Percentiles rank a stretch among this genome's conserved stretches.
Evolutionary conservation across 2,888 invertebrate genomes (phyloP).

Genomic region (Brachyptera putata): DNA sequence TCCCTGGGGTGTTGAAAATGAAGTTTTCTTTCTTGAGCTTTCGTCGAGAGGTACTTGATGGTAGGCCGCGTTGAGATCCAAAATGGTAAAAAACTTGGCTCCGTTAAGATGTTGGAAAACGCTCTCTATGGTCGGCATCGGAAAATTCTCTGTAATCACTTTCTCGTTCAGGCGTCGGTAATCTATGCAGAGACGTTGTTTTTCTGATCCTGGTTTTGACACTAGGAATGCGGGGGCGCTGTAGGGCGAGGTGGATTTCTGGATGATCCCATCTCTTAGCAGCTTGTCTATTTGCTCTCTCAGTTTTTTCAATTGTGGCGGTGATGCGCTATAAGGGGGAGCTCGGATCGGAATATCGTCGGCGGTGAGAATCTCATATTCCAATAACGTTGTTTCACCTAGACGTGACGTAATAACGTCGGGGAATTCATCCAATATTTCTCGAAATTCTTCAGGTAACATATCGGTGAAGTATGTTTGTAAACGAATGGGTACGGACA

Average conservation of each 20-base stretch:
- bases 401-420: neutral
- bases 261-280: neutral
- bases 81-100: too few species aligned
- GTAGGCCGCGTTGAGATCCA: neutral
- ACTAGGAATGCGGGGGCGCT: neutral
- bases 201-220: neutral
- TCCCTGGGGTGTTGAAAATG: conserved; percentile 20
- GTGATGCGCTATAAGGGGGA: too few species aligned
- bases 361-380: neutral
- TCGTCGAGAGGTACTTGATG: conserved; percentile 12
- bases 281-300: neutral
- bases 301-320: neutral
- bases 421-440: neutral
- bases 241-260: neutral
- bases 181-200: neutral
- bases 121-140: too few species aligned
- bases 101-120: conserved; percentile 11
- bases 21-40: neutral
- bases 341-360: neutral
- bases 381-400: neutral
- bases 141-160: neutral
- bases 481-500: too few species aligned
- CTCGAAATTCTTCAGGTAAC: neutral
- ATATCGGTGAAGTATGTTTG: too few species aligned
- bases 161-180: neutral